Evolutionary conservation across 2,888 invertebrate species (phyloP).

Genomic region (Dasysyrphus albostriatus): DNA sequence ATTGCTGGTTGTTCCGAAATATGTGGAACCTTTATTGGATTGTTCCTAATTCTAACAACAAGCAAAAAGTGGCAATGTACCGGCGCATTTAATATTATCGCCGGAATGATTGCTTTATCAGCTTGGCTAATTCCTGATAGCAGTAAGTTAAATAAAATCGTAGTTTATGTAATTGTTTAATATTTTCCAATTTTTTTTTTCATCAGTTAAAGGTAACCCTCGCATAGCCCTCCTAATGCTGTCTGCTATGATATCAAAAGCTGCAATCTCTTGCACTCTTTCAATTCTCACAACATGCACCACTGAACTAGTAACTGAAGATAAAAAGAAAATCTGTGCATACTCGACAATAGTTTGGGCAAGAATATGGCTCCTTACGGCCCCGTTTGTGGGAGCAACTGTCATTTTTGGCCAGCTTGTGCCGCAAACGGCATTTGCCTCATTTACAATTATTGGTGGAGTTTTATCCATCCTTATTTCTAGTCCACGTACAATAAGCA

Average conservation of each 20-base stretch:
- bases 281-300: constrained; percentile 84
- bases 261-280: constrained; percentile 83
- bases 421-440: constrained; percentile 83
- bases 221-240: constrained; percentile 82
- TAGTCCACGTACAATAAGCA: constrained; percentile 82
- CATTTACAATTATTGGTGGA: constrained; percentile 82
- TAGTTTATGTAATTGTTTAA: no score
- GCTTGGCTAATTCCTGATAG: constrained; percentile 83
- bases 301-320: constrained; percentile 82
- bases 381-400: constrained; percentile 83
- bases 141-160: constrained; percentile 77
- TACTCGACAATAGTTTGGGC: constrained; percentile 84
- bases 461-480: constrained; percentile 81
- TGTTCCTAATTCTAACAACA: constrained; percentile 82
- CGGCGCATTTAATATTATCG: constrained; percentile 82
- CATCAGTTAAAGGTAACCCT: constrained; percentile 80
- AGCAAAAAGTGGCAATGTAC: constrained; percentile 83
- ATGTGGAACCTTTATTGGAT: constrained; percentile 82
- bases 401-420: constrained; percentile 82
- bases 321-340: constrained; percentile 82
- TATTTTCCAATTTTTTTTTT: no score
- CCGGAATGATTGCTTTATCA: constrained; percentile 81
- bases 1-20: constrained; percentile 83
- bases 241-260: constrained; percentile 84
- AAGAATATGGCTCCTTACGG: constrained; percentile 83